Percentiles rank a stretch among this genome's conserved stretches.
Conservation (phyloP, 53 echinoderm and acorn worm genomes). For the Antedon mediterranea region DNA sequence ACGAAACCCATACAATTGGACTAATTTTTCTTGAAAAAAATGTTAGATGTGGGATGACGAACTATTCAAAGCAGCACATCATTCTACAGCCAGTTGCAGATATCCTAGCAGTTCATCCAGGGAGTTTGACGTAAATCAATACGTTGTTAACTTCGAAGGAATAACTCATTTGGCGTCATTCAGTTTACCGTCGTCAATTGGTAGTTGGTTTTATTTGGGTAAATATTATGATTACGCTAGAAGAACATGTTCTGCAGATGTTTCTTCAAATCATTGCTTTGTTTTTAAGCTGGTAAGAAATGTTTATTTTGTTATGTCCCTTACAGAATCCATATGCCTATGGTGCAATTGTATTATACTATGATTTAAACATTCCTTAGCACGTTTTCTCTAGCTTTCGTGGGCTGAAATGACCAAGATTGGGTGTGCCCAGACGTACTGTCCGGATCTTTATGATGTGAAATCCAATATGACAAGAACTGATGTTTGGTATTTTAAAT, state of each 20-base stretch:
- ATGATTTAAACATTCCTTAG: no score
- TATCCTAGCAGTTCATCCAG: slow-evolving; percentile 9
- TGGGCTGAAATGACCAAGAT: slow-evolving; percentile 32
- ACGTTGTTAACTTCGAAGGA: slow-evolving; percentile 14
- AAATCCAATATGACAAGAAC: neutral
- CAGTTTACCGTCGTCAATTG: neutral
- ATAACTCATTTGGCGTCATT: slow-evolving; percentile 1
- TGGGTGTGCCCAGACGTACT: slow-evolving; percentile 36
- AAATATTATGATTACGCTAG: slow-evolving; percentile 6
- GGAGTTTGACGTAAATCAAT: neutral
- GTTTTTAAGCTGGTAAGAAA: slow-evolving; percentile 45
- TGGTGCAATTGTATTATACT: no score
- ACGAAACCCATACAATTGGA: no score
- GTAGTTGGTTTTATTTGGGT: slow-evolving; percentile 12
- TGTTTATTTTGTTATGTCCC: no score
- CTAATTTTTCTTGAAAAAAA: no score
- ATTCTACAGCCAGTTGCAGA: slow-evolving; percentile 10
- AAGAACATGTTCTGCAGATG: neutral
- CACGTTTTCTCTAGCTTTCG: slow-evolving; percentile 11
- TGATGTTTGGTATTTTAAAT: slow-evolving; percentile 39
- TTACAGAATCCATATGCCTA: no score
- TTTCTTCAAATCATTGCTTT: slow-evolving; percentile 4
- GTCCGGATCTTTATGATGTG: slow-evolving; percentile 15
- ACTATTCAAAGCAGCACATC: slow-evolving; percentile 10
- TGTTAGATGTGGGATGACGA: slow-evolving; percentile 32